These are phyloP conservation scores for Lathronympha strigana DNA, from an alignment of 2,888 invertebrate species.

Conservation along the genomic window DNA sequence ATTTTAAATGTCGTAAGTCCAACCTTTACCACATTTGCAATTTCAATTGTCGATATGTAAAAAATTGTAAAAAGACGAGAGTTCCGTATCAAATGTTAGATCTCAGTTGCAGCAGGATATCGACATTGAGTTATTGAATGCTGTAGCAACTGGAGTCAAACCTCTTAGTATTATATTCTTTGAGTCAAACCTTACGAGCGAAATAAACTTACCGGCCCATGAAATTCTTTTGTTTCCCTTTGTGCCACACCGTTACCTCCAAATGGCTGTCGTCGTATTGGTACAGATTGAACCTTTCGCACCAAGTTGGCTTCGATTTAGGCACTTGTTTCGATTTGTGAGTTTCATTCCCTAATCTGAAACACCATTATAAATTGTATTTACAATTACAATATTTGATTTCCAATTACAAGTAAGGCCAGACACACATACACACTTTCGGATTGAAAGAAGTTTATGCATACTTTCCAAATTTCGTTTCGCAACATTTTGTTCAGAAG, in stretches of 20 bases:
- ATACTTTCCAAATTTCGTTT: conserved; percentile 5
- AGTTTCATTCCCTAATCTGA: conserved; percentile 71
- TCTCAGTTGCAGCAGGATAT: too few relatives aligned
- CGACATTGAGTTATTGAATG: too few relatives aligned
- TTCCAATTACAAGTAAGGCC: not conserved
- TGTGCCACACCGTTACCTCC: conserved; percentile 76
- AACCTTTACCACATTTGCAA: too few relatives aligned
- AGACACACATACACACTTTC: too few relatives aligned
- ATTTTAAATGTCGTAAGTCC: too few relatives aligned
- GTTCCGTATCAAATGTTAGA: too few relatives aligned
- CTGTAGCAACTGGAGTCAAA: too few relatives aligned
- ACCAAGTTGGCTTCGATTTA: conserved; percentile 72
- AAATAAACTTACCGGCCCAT: conserved; percentile 74
- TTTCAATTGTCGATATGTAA: too few relatives aligned
- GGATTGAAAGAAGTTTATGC: not conserved
- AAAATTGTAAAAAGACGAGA: too few relatives aligned
- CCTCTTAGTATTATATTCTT: too few relatives aligned
- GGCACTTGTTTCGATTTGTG: conserved; percentile 75
- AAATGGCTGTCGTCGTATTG: conserved; percentile 69
- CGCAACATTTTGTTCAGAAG: not conserved
- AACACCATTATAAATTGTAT: conserved; percentile 36
- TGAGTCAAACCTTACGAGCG: too few relatives aligned
- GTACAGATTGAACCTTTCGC: conserved; percentile 74
- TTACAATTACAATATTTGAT: not conserved
- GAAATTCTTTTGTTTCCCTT: conserved; percentile 76